Evolutionary conservation across 2,888 invertebrate genomes (phyloP).

Genomic region (Pyrocoelia pectoralis): DNA sequence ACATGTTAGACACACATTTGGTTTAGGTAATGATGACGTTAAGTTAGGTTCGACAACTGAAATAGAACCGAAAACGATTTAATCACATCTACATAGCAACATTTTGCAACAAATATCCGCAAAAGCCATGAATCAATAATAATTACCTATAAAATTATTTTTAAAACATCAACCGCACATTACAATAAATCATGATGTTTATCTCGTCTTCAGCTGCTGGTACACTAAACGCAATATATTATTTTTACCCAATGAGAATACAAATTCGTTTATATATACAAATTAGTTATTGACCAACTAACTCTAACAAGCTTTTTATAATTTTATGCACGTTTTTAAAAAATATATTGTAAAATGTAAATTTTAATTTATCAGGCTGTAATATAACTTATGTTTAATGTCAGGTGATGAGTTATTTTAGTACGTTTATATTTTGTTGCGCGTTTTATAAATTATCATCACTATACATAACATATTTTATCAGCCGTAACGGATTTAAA

Average conservation of each 20-base stretch:
- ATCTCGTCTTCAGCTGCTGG: no score
- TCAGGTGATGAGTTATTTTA: background rate
- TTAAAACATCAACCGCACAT: no score
- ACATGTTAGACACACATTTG: no score
- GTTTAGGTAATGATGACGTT: no score
- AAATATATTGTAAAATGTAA: conserved; percentile 1
- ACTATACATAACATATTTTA: conserved; percentile 30
- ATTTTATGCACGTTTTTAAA: conserved; percentile 1
- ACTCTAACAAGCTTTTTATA: background rate
- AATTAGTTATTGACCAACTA: background rate
- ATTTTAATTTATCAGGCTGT: background rate
- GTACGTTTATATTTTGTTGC: conserved; percentile 12
- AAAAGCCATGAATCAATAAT: no score
- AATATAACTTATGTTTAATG: background rate
- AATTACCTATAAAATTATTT: no score
- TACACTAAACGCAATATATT: background rate
- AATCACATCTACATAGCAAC: no score
- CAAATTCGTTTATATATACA: background rate
- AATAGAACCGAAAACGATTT: no score
- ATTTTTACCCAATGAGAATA: background rate
- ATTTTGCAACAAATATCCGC: no score
- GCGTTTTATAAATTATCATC: conserved; percentile 24
- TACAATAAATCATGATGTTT: no score
- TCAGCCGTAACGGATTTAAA: conserved; percentile 32
- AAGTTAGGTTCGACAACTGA: no score